Evolutionary conservation across 2,888 invertebrate genomes (phyloP), one percentile per base, ranked within the genome.

Genomic region (Dastarcus helophoroides): DNA sequence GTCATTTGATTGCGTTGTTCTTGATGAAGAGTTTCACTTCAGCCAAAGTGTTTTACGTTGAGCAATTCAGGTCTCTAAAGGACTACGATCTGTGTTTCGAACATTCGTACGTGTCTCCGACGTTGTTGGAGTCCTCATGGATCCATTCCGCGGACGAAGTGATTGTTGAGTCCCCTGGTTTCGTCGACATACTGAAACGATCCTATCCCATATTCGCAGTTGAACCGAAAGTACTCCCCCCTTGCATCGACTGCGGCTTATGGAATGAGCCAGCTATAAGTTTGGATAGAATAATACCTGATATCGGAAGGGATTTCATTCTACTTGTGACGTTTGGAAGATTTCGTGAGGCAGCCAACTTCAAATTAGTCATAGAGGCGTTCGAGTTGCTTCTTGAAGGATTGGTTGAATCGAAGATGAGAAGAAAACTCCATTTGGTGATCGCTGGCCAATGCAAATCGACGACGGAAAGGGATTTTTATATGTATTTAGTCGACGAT

Each of bases 71-170:
- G 12, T 36, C 42, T 15, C 29, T 53, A 8, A 39, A 44, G 23
- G 39, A 35, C 26, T 36, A 31, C 3, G 47, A 49, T 7, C 42
- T 38, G 15, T 45, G 47, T 11, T 46, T 36, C 25, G 45, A 49
- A 15, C 48, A 48, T n/a, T 44, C 51, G 16, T 42, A 43, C 19
- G 38, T 55, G 3, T 42, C 39, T 9, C 50, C 57, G 1, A 43
- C 48, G 19, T 36, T 54, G 12, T 31, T 53, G 6, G 51, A 49
- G 14, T 49, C 48, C 2, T 52, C 50, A 38, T 48, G 48, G 36
- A 38, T 60, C 3, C 51, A 53, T 32, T 33, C 47, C 9, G 56
- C 58, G 1, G 43, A 56, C 33, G 54, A 54, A 40, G 44, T 60
- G 6, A 39, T 60, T 5, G 54, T 58, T 4, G 53, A 53, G 38